Percentiles rank a stretch among this genome's conserved stretches.
phyloP scores from a whole-genome alignment of 2,113 vertebrate species.

The Dromaius novaehollandiae region DNA sequence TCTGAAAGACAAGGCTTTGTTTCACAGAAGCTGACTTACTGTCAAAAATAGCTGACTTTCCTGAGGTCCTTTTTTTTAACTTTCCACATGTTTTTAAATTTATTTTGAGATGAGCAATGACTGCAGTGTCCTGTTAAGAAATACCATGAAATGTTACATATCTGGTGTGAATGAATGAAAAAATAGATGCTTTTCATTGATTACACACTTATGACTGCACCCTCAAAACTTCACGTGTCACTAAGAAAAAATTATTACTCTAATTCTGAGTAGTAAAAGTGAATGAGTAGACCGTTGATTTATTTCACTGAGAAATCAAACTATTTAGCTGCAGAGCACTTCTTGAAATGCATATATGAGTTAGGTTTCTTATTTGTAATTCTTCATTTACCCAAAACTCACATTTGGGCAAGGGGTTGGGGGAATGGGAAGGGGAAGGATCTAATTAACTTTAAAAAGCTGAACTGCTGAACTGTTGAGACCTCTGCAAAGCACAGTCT shows the following conservation, averaged over 20 bases:
- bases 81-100: slow-evolving; percentile 62
- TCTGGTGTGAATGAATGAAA: slow-evolving; percentile 54
- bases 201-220: not conserved
- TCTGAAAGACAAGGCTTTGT: slow-evolving; percentile 83
- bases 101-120: slow-evolving; percentile 66
- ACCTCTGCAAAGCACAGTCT: not conserved
- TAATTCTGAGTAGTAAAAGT: not conserved
- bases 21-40: slow-evolving; percentile 74
- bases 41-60: slow-evolving; percentile 76
- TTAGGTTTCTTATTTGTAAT: not conserved
- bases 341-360: not conserved
- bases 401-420: not conserved
- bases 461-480: not conserved
- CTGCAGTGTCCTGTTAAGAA: slow-evolving; percentile 54
- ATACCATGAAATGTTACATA: slow-evolving; percentile 65
- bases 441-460: slow-evolving; percentile 24
- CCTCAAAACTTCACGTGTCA: slow-evolving; percentile 40
- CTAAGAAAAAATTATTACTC: slow-evolving; percentile 24
- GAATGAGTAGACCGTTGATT: not conserved
- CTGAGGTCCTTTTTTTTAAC: slow-evolving; percentile 5
- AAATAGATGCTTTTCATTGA: slow-evolving; percentile 42
- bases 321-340: not conserved
- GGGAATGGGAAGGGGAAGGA: not conserved
- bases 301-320: slow-evolving; percentile 15
- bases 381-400: not conserved